These are phyloP conservation scores for Lordiphosa clarofinis DNA, from an alignment of 1,140 invertebrate species.

Conservation along the genomic window DNA sequence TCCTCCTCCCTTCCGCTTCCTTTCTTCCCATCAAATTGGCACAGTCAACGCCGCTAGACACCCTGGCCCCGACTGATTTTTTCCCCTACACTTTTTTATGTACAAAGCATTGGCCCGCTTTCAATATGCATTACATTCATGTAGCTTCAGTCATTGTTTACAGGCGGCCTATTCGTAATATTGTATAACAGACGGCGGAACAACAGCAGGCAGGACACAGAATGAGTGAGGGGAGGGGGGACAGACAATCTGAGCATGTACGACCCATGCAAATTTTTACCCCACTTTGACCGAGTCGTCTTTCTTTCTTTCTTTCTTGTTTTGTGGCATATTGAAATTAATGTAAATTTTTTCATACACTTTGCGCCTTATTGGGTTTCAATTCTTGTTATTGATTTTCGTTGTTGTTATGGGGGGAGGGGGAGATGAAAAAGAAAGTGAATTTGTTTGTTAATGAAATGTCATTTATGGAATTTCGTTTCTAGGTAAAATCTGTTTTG, in stretches of 20 bases:
- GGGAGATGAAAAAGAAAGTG: background rate
- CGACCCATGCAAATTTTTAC: slow-evolving; percentile 48
- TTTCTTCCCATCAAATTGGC: slow-evolving; percentile 35
- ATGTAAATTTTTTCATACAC: slow-evolving; percentile 48
- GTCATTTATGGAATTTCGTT: slow-evolving; percentile 11
- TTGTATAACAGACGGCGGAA: slow-evolving; percentile 52
- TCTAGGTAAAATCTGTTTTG: background rate
- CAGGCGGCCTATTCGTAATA: slow-evolving; percentile 48
- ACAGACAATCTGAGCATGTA: slow-evolving; percentile 53
- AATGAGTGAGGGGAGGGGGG: background rate
- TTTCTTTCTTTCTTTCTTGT: slow-evolving; percentile 6
- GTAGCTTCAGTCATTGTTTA: slow-evolving; percentile 52
- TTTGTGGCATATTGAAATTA: slow-evolving; percentile 49
- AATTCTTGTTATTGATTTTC: slow-evolving; percentile 41
- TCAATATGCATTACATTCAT: slow-evolving; percentile 51
- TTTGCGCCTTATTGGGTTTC: slow-evolving; percentile 29
- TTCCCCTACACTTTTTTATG: no score
- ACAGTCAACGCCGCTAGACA: slow-evolving; percentile 50
- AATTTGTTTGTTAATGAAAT: slow-evolving; percentile 49
- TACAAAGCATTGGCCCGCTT: slow-evolving; percentile 14
- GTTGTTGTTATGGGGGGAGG: slow-evolving; percentile 3
- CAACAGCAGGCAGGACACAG: slow-evolving; percentile 8
- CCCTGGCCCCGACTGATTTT: slow-evolving; percentile 4
- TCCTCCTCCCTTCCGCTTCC: slow-evolving; percentile 12
- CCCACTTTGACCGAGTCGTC: no score